Evolutionary conservation across 2,113 vertebrate genomes (phyloP).

Genomic region (Podiceps cristatus): DNA sequence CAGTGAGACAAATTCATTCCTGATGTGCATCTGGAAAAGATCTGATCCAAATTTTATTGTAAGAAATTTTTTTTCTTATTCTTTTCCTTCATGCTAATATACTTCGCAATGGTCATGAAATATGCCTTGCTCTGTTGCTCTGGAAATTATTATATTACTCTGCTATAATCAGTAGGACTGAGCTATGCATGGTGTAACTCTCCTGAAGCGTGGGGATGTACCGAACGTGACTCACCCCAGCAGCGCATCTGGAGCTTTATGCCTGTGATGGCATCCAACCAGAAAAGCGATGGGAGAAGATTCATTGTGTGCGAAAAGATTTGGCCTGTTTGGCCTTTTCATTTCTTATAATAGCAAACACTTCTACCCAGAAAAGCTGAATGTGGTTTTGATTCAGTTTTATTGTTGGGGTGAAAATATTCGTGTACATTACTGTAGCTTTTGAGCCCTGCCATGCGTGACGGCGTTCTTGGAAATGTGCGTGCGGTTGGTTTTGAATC

Average conservation of each 20-base stretch:
- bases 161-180: not conserved
- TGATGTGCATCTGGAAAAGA: constrained; percentile 61
- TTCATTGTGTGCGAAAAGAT: constrained; percentile 37
- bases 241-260: not conserved
- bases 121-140: constrained; percentile 3
- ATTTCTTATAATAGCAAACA: constrained; percentile 47
- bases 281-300: constrained; percentile 19
- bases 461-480: not conserved
- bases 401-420: constrained; percentile 48
- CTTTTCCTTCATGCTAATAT: not conserved
- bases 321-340: constrained; percentile 33
- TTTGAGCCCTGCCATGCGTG: constrained; percentile 10
- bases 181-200: constrained; percentile 2
- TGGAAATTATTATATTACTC: constrained; percentile 48
- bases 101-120: constrained; percentile 22
- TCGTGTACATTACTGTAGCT: not conserved
- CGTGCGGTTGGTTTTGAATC: not conserved
- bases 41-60: constrained; percentile 44
- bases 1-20: constrained; percentile 44
- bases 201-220: not conserved
- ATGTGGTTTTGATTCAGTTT: constrained; percentile 60
- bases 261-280: constrained; percentile 42
- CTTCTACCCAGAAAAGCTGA: constrained; percentile 24
- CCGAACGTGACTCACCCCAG: not conserved
- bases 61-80: not conserved